Evolutionary conservation across 2,113 vertebrate species (phyloP).

Genomic region (Pandion haliaetus): DNA sequence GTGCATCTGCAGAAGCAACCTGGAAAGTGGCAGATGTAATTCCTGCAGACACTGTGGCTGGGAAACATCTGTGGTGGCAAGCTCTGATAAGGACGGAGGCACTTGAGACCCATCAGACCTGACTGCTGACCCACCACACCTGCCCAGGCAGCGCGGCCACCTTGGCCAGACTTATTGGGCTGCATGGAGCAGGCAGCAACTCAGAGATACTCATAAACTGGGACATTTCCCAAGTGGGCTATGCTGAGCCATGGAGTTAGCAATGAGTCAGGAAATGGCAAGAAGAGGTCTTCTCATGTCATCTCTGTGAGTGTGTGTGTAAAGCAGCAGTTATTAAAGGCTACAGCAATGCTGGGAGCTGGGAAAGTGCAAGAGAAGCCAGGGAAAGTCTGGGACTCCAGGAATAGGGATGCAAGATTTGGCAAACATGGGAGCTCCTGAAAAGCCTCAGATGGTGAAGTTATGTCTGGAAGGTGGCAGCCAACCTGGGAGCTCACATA

Average conservation of each 20-base stretch:
- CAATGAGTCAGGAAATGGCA: background rate
- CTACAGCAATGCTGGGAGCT: background rate
- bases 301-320: background rate
- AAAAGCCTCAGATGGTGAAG: background rate
- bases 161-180: accelerated
- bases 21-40: background rate
- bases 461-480: background rate
- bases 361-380: background rate
- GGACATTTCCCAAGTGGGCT: background rate
- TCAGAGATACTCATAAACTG: background rate
- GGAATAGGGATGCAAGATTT: background rate
- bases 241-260: background rate
- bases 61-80: background rate
- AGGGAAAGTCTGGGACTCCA: background rate
- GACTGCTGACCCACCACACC: accelerated
- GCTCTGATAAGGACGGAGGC: background rate
- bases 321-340: background rate
- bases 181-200: background rate
- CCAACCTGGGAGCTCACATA: background rate
- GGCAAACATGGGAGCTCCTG: background rate
- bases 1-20: background rate
- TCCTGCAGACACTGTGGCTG: background rate
- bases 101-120: background rate
- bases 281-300: background rate
- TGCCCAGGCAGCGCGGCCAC: accelerated